Evolutionary conservation across 1,140 invertebrate species (phyloP).

Genomic region (Nilaparvata lugens): DNA sequence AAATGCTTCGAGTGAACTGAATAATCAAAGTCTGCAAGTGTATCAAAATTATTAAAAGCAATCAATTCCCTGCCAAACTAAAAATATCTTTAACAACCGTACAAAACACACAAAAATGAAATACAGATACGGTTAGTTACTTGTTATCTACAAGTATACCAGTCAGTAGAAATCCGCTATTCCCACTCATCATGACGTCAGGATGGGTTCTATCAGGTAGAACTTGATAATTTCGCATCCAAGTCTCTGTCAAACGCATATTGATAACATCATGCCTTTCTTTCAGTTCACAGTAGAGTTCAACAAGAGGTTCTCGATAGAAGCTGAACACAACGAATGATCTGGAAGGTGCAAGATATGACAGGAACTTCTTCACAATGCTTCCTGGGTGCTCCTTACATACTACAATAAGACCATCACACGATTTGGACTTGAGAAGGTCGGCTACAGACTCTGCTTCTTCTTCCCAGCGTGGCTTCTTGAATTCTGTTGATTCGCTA

Average conservation of each 20-base stretch:
- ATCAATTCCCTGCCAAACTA: no score
- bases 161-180: constrained; percentile 63
- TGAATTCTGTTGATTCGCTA: constrained; percentile 21
- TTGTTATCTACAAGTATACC: constrained; percentile 35
- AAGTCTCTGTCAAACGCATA: constrained; percentile 72
- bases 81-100: no score
- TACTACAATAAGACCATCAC: constrained; percentile 70
- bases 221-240: constrained; percentile 84
- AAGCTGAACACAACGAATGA: constrained; percentile 76
- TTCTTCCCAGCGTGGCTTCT: constrained; percentile 52
- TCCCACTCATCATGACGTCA: constrained; percentile 63
- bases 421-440: constrained; percentile 45
- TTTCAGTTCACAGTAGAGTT: constrained; percentile 69
- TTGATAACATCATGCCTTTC: constrained; percentile 54
- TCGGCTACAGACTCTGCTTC: constrained; percentile 51
- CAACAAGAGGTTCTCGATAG: constrained; percentile 69
- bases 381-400: constrained; percentile 76
- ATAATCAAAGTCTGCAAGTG: no score
- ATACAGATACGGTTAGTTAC: background rate
- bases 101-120: no score
- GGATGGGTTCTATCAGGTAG: constrained; percentile 76
- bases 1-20: no score
- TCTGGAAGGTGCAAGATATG: constrained; percentile 63
- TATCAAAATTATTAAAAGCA: no score
- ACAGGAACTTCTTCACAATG: constrained; percentile 62